Conservation (phyloP, 2,113 vertebrate genomes). For the Thalassarche chlororhynchos region DNA sequence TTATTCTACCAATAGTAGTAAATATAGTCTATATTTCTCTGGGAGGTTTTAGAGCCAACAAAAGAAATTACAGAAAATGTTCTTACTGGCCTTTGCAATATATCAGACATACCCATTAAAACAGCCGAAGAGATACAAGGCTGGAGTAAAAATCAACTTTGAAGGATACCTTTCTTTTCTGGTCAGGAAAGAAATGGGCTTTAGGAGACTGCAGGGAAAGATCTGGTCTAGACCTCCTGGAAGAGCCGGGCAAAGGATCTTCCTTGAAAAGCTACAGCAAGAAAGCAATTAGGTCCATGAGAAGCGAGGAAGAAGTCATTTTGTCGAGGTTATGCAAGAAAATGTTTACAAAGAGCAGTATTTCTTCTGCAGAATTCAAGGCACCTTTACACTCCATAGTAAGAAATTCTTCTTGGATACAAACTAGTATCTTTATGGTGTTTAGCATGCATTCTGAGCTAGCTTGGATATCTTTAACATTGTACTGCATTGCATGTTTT, state of each 20-base stretch:
- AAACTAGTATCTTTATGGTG: neutral
- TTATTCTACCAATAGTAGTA: neutral
- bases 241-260: rapidly evolving
- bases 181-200: neutral
- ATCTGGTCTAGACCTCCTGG: neutral
- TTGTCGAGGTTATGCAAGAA: neutral
- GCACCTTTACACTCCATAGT: rapidly evolving
- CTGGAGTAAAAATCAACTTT: neutral
- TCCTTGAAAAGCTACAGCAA: neutral
- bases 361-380: neutral
- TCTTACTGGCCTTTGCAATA: neutral
- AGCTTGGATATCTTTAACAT: neutral
- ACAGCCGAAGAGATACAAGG: neutral
- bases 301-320: neutral
- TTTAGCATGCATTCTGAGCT: neutral
- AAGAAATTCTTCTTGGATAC: neutral
- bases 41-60: neutral
- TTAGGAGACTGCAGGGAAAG: neutral
- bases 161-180: neutral
- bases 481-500: neutral
- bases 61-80: neutral
- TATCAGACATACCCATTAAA: neutral
- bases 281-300: neutral
- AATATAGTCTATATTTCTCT: neutral
- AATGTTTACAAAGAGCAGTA: neutral